Evolutionary conservation across 2,888 invertebrate species (phyloP).

Genomic region (Bellardia pandia): DNA sequence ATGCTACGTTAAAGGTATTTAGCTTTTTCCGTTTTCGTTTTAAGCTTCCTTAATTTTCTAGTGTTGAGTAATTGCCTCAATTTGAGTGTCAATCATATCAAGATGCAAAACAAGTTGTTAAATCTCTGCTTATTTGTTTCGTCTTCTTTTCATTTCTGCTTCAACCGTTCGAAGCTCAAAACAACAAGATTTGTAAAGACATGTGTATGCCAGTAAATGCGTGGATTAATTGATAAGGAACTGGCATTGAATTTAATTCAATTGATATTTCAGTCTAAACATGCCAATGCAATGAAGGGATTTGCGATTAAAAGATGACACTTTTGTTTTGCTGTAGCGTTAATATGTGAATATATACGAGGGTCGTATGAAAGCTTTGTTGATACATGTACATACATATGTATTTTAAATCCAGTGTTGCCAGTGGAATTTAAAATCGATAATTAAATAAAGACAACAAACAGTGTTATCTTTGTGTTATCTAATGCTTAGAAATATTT

Average conservation of each 20-base stretch:
- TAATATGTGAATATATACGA: background rate
- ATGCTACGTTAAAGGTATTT: conserved; percentile 5
- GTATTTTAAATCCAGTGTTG: too few relatives aligned
- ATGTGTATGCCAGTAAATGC: background rate
- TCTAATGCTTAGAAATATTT: too few relatives aligned
- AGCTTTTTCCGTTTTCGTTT: conserved; percentile 11
- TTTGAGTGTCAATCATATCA: conserved; percentile 66
- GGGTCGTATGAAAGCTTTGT: too few relatives aligned
- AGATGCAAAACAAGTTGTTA: conserved; percentile 56
- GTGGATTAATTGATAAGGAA: conserved; percentile 31
- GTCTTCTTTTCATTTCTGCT: background rate
- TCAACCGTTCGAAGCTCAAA: background rate
- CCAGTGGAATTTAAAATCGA: too few relatives aligned
- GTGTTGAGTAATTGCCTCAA: conserved; percentile 63
- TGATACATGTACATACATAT: too few relatives aligned
- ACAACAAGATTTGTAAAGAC: background rate
- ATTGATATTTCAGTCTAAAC: background rate
- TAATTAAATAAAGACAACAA: too few relatives aligned
- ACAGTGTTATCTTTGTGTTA: too few relatives aligned
- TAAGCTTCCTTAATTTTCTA: conserved; percentile 40
- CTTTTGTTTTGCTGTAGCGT: background rate
- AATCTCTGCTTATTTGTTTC: background rate
- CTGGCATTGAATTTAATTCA: conserved; percentile 11
- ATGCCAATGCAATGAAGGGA: background rate
- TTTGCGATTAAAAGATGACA: background rate